Base-by-base conservation (phyloP, 2,888 invertebrate genomes). In the Cepaea hortensis region DNA sequence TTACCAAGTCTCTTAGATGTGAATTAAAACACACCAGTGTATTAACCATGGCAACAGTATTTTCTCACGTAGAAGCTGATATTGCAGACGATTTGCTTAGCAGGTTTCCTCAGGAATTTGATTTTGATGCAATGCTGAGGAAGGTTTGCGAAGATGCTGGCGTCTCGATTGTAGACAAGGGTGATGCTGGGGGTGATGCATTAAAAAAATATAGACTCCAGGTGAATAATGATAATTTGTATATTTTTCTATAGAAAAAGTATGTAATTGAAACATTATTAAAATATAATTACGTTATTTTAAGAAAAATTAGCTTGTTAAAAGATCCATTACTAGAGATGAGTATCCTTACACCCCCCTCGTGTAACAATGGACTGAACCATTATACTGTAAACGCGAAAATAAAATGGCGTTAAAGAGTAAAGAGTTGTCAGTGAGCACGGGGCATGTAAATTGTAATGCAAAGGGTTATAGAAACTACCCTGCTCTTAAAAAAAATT, bases 141-240 rank as follows among this genome's bases (percentile, higher is more conserved):
- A 88, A 87, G 80, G 88, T 91, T 82, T 89, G 91, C 72, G 87
- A 91, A 7, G 90, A 91, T 87, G 89, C 89, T 81, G 90, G 90
- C 70, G 91, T 91, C 46, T n/a, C 55, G 50, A 72, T 89, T 62
- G 81, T 86, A 50, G 80, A 80, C 13, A 76, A 73, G 46, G 20
- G 70, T 46, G 62, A 50, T 6, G 13, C 20, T 80, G 75, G 84
- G 83, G 77, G 61, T 72, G 61, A 70, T 35, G 15, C n/a, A 0
- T 62, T 72, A 50, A 7, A 13, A 3, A 85, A 85, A 62, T 80
- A 85, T n/a, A 75, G 81, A 23, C 61, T 87, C 11, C 81, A 85
- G 85, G 85, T 87, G 81, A 68, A 6, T 23, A 23, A 61, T 62
- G 23, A 3, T n/a, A 3, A 20, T 61, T n/a, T 20, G 2, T 68